Conservation (phyloP, 1,140 invertebrate species). For the Cyclargus thomasi region DNA sequence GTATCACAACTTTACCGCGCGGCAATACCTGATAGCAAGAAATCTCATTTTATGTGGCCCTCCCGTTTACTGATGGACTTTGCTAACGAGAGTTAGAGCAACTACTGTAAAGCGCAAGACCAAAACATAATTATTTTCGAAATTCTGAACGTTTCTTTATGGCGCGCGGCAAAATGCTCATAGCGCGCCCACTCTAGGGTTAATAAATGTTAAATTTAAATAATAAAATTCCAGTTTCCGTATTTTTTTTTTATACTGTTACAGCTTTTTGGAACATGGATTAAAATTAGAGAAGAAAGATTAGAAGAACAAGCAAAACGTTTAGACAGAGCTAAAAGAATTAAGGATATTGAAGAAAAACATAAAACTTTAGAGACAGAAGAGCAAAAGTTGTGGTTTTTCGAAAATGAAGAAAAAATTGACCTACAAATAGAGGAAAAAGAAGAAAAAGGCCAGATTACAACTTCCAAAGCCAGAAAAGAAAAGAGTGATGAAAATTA, state of each 20-base stretch:
- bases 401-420: slow-evolving; percentile 84
- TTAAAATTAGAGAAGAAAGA: slow-evolving; percentile 70
- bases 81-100: no score
- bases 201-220: no score
- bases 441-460: slow-evolving; percentile 68
- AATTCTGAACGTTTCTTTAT: no score
- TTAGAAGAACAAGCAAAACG: slow-evolving; percentile 77
- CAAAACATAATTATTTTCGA: no score
- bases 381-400: slow-evolving; percentile 85
- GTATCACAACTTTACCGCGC: no score
- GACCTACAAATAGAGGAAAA: slow-evolving; percentile 82
- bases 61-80: no score
- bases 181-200: no score
- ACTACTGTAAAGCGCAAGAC: no score
- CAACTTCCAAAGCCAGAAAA: slow-evolving; percentile 63
- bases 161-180: no score
- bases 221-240: neutral
- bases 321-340: slow-evolving; percentile 72
- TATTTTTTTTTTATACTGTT: slow-evolving; percentile 29
- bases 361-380: slow-evolving; percentile 76
- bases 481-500: slow-evolving; percentile 77
- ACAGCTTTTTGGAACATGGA: slow-evolving; percentile 78
- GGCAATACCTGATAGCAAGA: no score
- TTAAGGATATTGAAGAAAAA: slow-evolving; percentile 77
- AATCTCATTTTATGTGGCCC: no score